A percentile compares a stretch with the other conserved stretches of the same genome.
These are phyloP conservation scores for Coluber constrictor DNA, from an alignment of 2,797 vertebrate genomes.

Conservation along the genomic window DNA sequence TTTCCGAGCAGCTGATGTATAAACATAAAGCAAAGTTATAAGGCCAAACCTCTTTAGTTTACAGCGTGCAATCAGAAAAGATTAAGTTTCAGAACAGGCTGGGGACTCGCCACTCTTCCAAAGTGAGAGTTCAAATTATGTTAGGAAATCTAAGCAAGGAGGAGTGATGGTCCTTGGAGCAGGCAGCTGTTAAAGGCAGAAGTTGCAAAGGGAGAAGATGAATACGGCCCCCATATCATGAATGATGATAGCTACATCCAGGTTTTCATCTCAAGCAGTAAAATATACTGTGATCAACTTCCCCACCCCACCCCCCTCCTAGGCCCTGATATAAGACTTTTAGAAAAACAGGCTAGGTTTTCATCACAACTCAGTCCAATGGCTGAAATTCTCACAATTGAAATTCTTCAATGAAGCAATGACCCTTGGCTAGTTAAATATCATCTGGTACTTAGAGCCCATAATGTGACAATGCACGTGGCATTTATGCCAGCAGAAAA, in stretches of 20 bases:
- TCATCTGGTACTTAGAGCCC: background rate
- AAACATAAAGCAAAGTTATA: slow-evolving; percentile 65
- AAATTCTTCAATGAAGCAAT: background rate
- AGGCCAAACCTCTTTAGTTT: slow-evolving; percentile 58
- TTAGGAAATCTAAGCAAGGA: background rate
- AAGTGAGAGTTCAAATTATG: background rate
- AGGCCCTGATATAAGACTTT: background rate
- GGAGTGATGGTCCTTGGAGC: background rate
- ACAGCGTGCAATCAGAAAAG: slow-evolving; percentile 49
- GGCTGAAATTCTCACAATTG: slow-evolving; percentile 7
- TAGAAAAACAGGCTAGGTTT: background rate
- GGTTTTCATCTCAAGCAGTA: background rate
- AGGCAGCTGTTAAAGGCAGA: slow-evolving; percentile 14
- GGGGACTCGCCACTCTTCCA: slow-evolving; percentile 16
- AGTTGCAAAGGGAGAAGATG: background rate
- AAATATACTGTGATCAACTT: background rate
- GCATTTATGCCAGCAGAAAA: background rate
- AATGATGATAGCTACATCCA: background rate
- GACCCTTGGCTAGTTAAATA: background rate
- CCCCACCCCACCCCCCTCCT: background rate
- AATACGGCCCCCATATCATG: background rate
- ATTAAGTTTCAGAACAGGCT: slow-evolving; percentile 52
- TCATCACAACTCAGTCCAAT: background rate
- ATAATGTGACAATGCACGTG: background rate
- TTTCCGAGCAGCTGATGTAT: slow-evolving; percentile 65